Evolutionary conservation across 1,140 invertebrate species (phyloP).

Genomic region (Drosophila suzukii): DNA sequence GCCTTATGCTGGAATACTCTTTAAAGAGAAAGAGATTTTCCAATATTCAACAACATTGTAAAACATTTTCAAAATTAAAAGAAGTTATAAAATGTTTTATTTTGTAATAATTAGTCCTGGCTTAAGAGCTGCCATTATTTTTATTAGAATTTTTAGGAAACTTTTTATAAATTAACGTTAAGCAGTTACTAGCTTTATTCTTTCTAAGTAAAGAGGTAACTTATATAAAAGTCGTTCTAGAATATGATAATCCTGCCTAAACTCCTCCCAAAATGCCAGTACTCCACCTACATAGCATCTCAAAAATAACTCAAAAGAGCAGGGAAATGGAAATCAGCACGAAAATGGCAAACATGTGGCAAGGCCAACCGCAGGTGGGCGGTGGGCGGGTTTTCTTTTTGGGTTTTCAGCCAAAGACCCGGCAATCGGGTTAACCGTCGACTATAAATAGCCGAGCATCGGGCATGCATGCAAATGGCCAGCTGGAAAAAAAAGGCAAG

Average conservation of each 20-base stretch:
- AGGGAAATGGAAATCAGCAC: conserved; percentile 32
- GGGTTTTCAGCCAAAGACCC: conserved; percentile 33
- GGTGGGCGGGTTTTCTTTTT: background rate
- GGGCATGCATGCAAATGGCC: conserved; percentile 60
- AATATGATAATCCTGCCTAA: too few relatives aligned
- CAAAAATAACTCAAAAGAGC: background rate
- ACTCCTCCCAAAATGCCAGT: background rate
- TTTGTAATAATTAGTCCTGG: too few relatives aligned
- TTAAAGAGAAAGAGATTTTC: background rate
- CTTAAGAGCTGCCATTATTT: too few relatives aligned
- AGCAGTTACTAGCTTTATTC: too few relatives aligned
- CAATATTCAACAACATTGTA: background rate
- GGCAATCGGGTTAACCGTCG: conserved; percentile 42
- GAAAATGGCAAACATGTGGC: conserved; percentile 55
- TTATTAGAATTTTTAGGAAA: too few relatives aligned
- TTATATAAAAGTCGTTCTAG: too few relatives aligned
- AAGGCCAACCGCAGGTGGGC: conserved; percentile 28
- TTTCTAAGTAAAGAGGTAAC: too few relatives aligned
- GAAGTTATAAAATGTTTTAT: too few relatives aligned
- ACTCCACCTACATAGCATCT: background rate
- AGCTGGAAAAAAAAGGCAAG: conserved; percentile 3
- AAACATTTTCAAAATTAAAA: too few relatives aligned
- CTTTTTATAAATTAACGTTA: too few relatives aligned
- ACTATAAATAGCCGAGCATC: conserved; percentile 53
- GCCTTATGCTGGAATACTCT: background rate